These are phyloP conservation scores for Manis crassicaudata DNA, from an alignment of 2,797 vertebrate genomes.

Conservation along the genomic window DNA sequence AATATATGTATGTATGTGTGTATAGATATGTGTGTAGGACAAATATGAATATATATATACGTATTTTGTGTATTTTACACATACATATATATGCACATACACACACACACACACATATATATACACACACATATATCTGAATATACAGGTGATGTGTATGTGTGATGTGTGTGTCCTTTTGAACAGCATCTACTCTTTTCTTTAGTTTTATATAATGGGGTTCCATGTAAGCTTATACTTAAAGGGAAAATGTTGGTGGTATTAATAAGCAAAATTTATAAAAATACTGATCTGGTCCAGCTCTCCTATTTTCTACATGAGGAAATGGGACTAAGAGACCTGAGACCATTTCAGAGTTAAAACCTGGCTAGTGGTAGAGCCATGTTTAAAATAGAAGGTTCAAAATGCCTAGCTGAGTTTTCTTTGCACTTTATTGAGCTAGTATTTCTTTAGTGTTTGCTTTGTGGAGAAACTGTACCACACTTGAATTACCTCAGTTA, in stretches of 20 bases:
- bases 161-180: not conserved
- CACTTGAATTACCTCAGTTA: not conserved
- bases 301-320: not conserved
- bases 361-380: not conserved
- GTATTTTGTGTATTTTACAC: not conserved
- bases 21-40: not conserved
- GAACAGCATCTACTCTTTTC: not conserved
- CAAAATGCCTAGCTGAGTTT: not conserved
- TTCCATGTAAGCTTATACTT: not conserved
- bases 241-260: not conserved
- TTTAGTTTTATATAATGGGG: not conserved
- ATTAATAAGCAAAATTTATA: not conserved
- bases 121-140: not conserved
- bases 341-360: not conserved
- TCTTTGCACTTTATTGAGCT: not conserved
- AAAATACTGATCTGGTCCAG: not conserved
- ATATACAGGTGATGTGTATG: not conserved
- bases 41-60: too few relatives aligned
- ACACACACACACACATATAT: too few relatives aligned
- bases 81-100: not conserved
- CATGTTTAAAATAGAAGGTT: not conserved
- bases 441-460: not conserved
- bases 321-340: not conserved
- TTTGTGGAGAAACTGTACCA: not conserved
- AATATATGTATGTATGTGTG: not conserved